Conservation (phyloP, 2,113 vertebrate genomes). For the Trogon melanurus region DNA sequence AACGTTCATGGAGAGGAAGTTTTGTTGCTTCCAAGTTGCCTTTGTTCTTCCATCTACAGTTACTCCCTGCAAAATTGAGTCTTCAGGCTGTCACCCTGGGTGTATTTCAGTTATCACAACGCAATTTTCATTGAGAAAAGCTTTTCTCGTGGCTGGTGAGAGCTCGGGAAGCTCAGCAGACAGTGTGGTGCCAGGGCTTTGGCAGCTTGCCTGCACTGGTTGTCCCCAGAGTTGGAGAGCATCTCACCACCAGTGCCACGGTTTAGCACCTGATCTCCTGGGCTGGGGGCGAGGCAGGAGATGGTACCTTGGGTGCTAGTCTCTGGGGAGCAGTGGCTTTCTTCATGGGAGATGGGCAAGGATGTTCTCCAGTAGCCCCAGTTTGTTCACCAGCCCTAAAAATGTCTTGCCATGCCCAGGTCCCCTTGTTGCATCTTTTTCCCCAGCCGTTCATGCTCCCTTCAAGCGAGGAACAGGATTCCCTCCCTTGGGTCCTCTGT, state of each 20-base stretch:
- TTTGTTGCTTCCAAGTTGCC: neutral
- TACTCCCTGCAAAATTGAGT: rapidly evolving
- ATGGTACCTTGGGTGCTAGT: neutral
- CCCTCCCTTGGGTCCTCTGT: neutral
- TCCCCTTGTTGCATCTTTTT: neutral
- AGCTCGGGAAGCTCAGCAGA: neutral
- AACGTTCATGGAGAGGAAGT: rapidly evolving
- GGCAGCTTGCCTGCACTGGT: neutral
- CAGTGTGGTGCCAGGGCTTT: rapidly evolving
- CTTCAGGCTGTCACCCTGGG: neutral
- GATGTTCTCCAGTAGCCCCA: neutral
- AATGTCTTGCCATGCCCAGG: too few species aligned
- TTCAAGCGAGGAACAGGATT: rapidly evolving
- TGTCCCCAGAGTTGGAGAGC: neutral
- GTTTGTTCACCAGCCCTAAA: neutral
- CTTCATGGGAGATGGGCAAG: neutral
- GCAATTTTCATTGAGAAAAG: neutral
- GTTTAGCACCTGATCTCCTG: neutral
- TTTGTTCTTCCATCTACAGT: neutral
- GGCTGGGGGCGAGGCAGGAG: neutral
- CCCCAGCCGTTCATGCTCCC: neutral
- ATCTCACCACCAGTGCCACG: neutral
- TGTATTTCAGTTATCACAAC: neutral
- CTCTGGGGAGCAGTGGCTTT: neutral
- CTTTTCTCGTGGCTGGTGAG: neutral